Evolutionary conservation across 2,888 invertebrate genomes (phyloP).

Genomic region (Ypsolopha sequella): DNA sequence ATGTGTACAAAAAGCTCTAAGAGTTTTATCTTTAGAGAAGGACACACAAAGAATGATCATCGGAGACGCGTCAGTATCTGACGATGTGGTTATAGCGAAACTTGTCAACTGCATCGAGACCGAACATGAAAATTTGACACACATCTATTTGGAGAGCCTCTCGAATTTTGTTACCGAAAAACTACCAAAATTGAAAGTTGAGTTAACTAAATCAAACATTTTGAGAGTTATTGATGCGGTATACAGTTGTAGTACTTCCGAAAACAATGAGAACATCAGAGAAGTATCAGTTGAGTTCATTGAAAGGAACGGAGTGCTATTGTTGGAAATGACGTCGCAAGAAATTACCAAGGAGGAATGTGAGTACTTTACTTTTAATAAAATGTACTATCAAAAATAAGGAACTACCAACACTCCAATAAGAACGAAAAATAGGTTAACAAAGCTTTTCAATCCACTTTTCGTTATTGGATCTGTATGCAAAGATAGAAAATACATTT

Average conservation of each 20-base stretch:
- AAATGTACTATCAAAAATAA: neutral
- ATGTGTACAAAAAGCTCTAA: conserved; percentile 40
- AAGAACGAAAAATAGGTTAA: neutral
- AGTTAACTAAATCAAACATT: conserved; percentile 11
- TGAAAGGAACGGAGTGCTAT: conserved; percentile 19
- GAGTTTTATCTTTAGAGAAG: conserved; percentile 29
- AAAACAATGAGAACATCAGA: conserved; percentile 30
- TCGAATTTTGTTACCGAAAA: conserved; percentile 24
- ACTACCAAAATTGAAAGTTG: conserved; percentile 9
- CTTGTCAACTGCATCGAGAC: conserved; percentile 27
- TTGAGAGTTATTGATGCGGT: conserved; percentile 28
- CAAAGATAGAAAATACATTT: no score
- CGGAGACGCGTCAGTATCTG: conserved; percentile 13
- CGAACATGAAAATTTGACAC: conserved; percentile 39
- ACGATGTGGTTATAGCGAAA: conserved; percentile 22
- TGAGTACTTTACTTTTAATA: conserved; percentile 20
- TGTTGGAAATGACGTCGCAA: conserved; percentile 16
- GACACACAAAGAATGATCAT: conserved; percentile 31
- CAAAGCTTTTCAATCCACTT: no score
- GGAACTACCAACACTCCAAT: neutral
- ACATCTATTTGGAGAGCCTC: conserved; percentile 39
- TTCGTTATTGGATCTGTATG: no score
- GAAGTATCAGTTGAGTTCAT: conserved; percentile 32
- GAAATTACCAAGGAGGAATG: conserved; percentile 24
- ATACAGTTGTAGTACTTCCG: conserved; percentile 32